Evolutionary conservation across 2,888 invertebrate species (phyloP), one percentile per base, ranked within the genome.

Genomic region (Dione vanillae): DNA sequence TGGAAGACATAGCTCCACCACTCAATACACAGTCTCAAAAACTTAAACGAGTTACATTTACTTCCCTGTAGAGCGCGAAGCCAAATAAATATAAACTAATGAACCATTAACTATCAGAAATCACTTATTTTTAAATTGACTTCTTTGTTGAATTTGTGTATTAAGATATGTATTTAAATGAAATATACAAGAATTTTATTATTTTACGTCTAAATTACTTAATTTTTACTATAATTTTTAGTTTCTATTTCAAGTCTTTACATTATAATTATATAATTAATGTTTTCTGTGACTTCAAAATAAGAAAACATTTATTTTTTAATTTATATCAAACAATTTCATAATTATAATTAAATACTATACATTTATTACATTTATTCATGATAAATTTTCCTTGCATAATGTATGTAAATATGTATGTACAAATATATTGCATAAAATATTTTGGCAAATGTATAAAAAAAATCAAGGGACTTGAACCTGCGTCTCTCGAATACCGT

Each of bases 81-180:
- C 27, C 5, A 27, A 27, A 27, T 27, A 27, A 27, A 49, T 47
- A 16, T 19, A 19, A 19, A 49, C 16, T 47, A 47, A 10, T 19
- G 3, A 20, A 49, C 0, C 1, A 49, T 10, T n/a, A n/a, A 27
- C 27, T 27, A 2, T 27, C 27, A 27, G 27, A 27, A 5, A 27
- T 27, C 2, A 27, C 5, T 27, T 19, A 19, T 19, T 11, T 49
- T 20, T 11, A 11, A 54, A 54, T 35, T 35, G 27, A 27, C 27
- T 54, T 35, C 2, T 9, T 14, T 14, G 35, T 14, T n/a, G 0
- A 56, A 37, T 56, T 56, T 11, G 37, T 56, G 5, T 16, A 56
- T 11, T 56, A 37, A 16, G 54, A 56, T 56, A 56, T 56, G 54
- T 56, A 16, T 35, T 37, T n/a, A 11, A 12, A 49, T 37, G 54